Conservation (phyloP, 2,113 vertebrate species). For the Tenebrosternarchus preto region DNA sequence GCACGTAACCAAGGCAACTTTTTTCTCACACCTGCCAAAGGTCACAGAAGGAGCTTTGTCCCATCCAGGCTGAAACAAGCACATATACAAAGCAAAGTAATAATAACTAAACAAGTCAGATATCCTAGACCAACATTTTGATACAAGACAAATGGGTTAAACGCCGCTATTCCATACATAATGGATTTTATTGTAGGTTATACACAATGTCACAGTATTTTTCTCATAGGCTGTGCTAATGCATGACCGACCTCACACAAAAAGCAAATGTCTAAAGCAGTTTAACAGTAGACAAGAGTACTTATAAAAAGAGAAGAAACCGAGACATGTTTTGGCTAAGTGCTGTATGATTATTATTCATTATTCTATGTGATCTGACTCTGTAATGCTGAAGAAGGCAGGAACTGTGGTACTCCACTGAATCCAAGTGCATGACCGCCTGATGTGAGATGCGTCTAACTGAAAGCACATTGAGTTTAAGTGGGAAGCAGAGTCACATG, state of each 20-base stretch:
- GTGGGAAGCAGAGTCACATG: conserved; percentile 60
- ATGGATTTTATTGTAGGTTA: no score
- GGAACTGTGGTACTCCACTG: conserved; percentile 5
- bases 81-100: background rate
- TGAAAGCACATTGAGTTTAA: conserved; percentile 66
- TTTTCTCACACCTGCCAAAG: conserved; percentile 19
- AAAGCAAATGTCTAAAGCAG: no score
- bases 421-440: conserved; percentile 36
- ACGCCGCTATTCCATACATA: no score
- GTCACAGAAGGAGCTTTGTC: background rate
- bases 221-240: background rate
- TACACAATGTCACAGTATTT: no score
- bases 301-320: background rate
- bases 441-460: conserved; percentile 62
- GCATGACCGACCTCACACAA: no score
- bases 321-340: background rate
- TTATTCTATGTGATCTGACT: conserved; percentile 23
- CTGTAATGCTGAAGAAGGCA: conserved; percentile 7
- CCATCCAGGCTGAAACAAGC: background rate
- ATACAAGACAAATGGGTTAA: no score
- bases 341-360: conserved; percentile 28
- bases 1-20: conserved; percentile 5
- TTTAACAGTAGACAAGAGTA: background rate
- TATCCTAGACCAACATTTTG: no score
- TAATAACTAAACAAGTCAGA: no score